phyloP scores from a whole-genome alignment of 2,888 invertebrate species.

The Acanthoscelides obtectus region DNA sequence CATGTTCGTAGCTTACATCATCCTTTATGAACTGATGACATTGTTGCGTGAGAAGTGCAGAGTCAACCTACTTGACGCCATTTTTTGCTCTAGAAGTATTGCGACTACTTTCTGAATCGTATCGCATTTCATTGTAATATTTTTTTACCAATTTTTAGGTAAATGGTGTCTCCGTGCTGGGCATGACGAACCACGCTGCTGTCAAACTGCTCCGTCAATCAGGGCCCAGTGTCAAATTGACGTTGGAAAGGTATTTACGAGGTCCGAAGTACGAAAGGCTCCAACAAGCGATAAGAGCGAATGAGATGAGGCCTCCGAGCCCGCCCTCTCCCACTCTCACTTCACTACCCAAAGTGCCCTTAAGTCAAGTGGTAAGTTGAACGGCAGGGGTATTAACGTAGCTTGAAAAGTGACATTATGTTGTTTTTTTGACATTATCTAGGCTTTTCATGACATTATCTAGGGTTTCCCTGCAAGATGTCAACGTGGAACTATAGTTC shows the following conservation, averaged over 20 bases:
- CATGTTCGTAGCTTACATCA: too few species aligned
- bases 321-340: constrained; percentile 67
- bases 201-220: constrained; percentile 84
- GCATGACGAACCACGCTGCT: constrained; percentile 91
- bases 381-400: too few species aligned
- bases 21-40: too few species aligned
- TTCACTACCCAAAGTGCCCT: constrained; percentile 70
- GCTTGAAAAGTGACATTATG: too few species aligned
- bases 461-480: too few species aligned
- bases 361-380: constrained; percentile 62
- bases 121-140: background rate
- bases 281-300: constrained; percentile 72
- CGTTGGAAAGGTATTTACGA: constrained; percentile 72
- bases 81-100: too few species aligned
- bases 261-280: constrained; percentile 85
- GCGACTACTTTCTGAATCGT: too few species aligned
- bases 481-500: too few species aligned
- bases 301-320: constrained; percentile 59
- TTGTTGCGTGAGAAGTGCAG: too few species aligned
- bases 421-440: too few species aligned
- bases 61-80: too few species aligned
- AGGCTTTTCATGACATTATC: too few species aligned
- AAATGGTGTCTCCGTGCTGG: constrained; percentile 83
- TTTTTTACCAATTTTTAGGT: constrained; percentile 49
- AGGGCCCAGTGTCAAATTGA: constrained; percentile 66